A percentile compares a stretch with the other conserved stretches of the same genome.
Evolutionary conservation across 2,113 vertebrate species (phyloP).

Genomic region (Cranoglanis bouderius): DNA sequence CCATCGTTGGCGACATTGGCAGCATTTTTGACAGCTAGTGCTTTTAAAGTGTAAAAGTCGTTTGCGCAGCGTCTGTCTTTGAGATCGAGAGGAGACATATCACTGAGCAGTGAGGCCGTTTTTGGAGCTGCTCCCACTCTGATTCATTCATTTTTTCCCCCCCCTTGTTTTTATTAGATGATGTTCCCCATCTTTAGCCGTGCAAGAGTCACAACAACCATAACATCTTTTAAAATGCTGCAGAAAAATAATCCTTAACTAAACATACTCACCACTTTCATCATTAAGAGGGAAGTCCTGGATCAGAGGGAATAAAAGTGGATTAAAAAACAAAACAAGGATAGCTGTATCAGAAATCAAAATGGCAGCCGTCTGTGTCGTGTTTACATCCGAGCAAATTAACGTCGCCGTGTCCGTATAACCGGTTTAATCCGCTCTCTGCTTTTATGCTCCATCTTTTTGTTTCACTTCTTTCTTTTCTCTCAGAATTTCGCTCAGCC

Average conservation of each 20-base stretch:
- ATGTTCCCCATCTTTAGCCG: conserved; percentile 22
- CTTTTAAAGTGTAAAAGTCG: background rate
- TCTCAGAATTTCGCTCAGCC: background rate
- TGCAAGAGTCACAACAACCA: conserved; percentile 48
- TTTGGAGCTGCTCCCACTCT: conserved; percentile 67
- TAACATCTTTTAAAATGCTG: conserved; percentile 19
- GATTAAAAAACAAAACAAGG: background rate
- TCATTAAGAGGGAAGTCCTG: background rate
- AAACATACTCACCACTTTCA: background rate
- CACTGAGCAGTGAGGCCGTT: conserved; percentile 54
- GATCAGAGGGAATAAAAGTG: background rate
- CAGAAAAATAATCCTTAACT: conserved; percentile 37
- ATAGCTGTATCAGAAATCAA: background rate
- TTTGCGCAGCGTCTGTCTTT: background rate
- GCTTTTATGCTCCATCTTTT: background rate
- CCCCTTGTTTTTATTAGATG: conserved; percentile 56
- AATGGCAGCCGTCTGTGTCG: background rate
- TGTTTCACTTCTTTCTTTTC: background rate
- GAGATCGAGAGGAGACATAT: conserved; percentile 9
- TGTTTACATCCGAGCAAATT: background rate
- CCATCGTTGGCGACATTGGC: background rate
- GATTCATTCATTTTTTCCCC: conserved; percentile 51
- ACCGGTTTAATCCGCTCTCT: background rate
- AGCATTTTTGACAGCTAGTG: background rate
- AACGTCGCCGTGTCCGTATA: background rate